Conservation (phyloP, 2,888 invertebrate species). For the Andrena dorsata region DNA sequence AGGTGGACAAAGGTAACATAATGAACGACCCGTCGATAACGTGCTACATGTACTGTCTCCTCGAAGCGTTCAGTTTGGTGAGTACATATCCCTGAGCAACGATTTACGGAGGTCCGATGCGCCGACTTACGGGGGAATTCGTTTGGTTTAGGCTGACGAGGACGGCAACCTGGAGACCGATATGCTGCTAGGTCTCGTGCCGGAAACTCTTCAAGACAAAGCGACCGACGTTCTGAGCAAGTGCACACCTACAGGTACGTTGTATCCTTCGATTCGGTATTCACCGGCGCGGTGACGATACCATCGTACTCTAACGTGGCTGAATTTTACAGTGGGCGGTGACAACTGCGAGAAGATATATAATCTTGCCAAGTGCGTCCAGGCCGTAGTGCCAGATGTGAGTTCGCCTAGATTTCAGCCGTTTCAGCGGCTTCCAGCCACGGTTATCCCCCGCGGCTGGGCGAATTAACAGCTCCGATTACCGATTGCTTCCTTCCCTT, state of each 20-base stretch:
- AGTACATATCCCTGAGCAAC: slow-evolving; percentile 15
- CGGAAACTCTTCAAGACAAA: slow-evolving; percentile 69
- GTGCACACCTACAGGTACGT: slow-evolving; percentile 73
- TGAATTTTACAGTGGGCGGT: slow-evolving; percentile 68
- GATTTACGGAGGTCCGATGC: background rate
- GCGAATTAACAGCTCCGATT: no score
- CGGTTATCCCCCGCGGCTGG: no score
- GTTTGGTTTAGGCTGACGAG: slow-evolving; percentile 76
- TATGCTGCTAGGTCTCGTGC: slow-evolving; percentile 79
- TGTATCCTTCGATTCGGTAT: background rate
- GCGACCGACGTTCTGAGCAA: slow-evolving; percentile 65
- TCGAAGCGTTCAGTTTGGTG: slow-evolving; percentile 81
- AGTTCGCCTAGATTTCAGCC: slow-evolving; percentile 41
- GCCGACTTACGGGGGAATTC: slow-evolving; percentile 3
- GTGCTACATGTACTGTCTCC: slow-evolving; percentile 82
- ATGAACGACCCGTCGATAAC: slow-evolving; percentile 74
- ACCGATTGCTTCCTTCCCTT: no score
- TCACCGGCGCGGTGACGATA: background rate
- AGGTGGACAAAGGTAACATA: slow-evolving; percentile 76
- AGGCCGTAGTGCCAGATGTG: slow-evolving; percentile 76
- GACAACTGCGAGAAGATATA: slow-evolving; percentile 79
- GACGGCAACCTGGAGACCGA: slow-evolving; percentile 79
- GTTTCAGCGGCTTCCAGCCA: no score
- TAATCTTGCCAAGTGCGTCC: slow-evolving; percentile 75
- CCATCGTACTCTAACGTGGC: background rate